phyloP scores from a whole-genome alignment of 2,797 vertebrate genomes.

The Argyrosomus regius region DNA sequence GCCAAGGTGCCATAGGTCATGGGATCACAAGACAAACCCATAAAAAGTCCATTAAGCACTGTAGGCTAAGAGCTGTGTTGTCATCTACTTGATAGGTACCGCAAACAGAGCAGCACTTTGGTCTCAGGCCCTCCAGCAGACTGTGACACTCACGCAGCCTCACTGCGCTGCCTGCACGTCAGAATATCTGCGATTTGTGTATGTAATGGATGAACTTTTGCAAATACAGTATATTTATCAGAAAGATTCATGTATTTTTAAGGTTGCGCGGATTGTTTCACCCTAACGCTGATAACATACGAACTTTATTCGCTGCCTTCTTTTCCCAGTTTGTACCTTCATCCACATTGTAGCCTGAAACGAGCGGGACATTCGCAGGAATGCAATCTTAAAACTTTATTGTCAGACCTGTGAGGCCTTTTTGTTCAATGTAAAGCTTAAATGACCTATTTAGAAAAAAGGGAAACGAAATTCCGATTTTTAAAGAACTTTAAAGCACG shows the following conservation, averaged over 20 bases:
- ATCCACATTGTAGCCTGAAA: background rate
- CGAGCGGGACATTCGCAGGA: background rate
- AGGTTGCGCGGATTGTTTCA: background rate
- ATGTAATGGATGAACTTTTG: background rate
- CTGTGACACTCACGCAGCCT: conserved; percentile 35
- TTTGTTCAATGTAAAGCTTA: background rate
- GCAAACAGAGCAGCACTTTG: conserved; percentile 94
- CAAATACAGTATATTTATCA: background rate
- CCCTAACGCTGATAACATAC: background rate
- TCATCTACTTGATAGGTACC: conserved; percentile 96
- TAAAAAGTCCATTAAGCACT: conserved; percentile 99
- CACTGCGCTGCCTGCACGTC: background rate
- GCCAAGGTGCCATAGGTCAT: conserved; percentile 90
- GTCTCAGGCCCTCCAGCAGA: conserved; percentile 68
- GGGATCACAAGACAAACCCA: conserved; percentile 91
- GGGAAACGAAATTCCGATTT: background rate
- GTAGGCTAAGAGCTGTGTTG: conserved; percentile 94
- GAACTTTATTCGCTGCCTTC: background rate
- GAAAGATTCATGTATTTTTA: background rate
- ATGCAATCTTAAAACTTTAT: background rate
- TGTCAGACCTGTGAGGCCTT: background rate
- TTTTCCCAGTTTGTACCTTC: background rate
- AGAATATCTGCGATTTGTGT: background rate
- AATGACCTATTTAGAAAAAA: accelerated
- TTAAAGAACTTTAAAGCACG: background rate